Evolutionary conservation across 2,113 vertebrate species (phyloP).

Genomic region (Phyllostomus hastatus): DNA sequence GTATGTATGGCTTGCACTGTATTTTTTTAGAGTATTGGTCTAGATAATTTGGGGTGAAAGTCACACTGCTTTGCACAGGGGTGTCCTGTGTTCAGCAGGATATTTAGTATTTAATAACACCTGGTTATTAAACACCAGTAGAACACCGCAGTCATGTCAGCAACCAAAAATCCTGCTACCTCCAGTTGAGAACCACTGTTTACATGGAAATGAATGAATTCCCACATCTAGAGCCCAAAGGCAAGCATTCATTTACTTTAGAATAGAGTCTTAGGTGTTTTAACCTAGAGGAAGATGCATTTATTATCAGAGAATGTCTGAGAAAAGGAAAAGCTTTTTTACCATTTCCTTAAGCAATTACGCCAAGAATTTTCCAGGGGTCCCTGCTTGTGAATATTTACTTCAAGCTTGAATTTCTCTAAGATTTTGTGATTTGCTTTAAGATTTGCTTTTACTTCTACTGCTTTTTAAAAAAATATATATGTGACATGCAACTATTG

Average conservation of each 20-base stretch:
- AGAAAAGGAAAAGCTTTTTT: neutral
- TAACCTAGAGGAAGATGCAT: neutral
- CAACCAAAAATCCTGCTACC: neutral
- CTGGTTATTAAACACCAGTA: neutral
- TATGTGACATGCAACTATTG: neutral
- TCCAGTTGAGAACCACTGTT: neutral
- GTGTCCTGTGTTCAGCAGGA: neutral
- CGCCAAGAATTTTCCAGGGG: neutral
- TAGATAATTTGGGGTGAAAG: neutral
- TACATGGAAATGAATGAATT: neutral
- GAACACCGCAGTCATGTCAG: neutral
- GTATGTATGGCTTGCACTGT: neutral
- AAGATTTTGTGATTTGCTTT: neutral
- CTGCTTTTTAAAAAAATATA: neutral
- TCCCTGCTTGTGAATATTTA: neutral
- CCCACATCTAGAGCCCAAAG: neutral
- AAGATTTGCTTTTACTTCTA: neutral
- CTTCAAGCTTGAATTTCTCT: neutral
- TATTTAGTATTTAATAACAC: neutral
- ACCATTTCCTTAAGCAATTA: neutral
- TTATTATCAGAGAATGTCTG: neutral
- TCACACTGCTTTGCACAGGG: neutral
- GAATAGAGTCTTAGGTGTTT: neutral
- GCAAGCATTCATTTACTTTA: neutral
- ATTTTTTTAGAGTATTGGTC: neutral